Conservation (phyloP, 2,797 vertebrate genomes). For the Iguana delicatissima region DNA sequence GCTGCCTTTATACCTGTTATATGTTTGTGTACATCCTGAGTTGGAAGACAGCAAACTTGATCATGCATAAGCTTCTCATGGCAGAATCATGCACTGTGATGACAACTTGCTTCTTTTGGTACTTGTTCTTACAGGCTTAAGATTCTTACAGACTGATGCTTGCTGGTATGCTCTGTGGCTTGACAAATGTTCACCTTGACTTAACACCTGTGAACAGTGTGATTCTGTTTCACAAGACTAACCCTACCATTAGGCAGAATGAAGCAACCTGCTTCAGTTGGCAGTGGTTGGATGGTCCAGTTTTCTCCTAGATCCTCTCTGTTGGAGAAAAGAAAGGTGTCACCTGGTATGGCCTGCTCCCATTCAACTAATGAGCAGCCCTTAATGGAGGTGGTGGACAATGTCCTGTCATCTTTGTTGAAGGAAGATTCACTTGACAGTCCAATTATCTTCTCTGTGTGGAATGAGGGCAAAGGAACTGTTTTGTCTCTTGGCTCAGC, state of each 20-base stretch:
- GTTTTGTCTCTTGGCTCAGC: no score
- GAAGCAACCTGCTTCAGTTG: neutral
- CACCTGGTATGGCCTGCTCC: neutral
- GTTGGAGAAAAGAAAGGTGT: neutral
- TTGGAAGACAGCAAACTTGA: neutral
- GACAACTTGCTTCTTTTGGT: neutral
- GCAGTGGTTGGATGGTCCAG: neutral
- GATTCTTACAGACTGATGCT: neutral
- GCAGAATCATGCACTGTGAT: neutral
- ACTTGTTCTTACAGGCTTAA: neutral
- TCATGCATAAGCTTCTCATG: neutral
- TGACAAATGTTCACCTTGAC: neutral
- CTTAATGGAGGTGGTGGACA: neutral
- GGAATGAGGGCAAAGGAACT: no score
- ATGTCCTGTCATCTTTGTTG: neutral
- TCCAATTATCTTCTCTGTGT: neutral
- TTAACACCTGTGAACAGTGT: neutral
- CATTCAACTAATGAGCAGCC: neutral
- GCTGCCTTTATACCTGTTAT: neutral
- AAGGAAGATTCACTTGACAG: neutral
- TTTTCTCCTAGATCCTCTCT: neutral
- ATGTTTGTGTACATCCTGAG: neutral
- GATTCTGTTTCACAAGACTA: neutral
- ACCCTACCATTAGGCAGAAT: neutral
- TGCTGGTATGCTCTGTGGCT: neutral